These are phyloP conservation scores for Griposia aprilina DNA, from an alignment of 2,888 invertebrate genomes.

Conservation along the genomic window DNA sequence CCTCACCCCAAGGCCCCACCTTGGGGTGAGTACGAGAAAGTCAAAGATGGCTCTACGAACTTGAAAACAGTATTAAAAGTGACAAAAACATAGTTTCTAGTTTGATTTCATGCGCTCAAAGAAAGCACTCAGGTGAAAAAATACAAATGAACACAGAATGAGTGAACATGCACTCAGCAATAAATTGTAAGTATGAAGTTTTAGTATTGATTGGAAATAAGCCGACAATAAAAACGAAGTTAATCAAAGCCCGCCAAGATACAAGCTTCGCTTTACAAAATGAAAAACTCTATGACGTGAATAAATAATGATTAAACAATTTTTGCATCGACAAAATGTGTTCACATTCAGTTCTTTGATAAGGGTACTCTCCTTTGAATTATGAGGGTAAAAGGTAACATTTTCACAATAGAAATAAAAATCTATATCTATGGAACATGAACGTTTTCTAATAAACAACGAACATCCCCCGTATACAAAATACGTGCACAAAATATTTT, in stretches of 20 bases:
- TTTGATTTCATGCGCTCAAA: not conserved
- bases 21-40: not conserved
- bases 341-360: conserved; percentile 44
- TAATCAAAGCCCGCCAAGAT: conserved; percentile 42
- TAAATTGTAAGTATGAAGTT: not conserved
- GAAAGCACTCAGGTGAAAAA: not conserved
- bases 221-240: conserved; percentile 27
- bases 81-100: not conserved
- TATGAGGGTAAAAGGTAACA: conserved; percentile 58
- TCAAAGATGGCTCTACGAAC: not conserved
- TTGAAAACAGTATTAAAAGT: not conserved
- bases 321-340: conserved; percentile 49
- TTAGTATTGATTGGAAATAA: conserved; percentile 16
- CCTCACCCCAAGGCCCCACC: not conserved
- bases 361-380: conserved; percentile 47
- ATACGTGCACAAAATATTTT: conserved; percentile 69
- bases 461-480: conserved; percentile 51
- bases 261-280: conserved; percentile 32
- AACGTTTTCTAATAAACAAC: conserved; percentile 68
- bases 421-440: conserved; percentile 53
- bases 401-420: conserved; percentile 58
- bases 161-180: not conserved
- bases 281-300: conserved; percentile 36
- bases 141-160: not conserved
- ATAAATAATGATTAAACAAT: conserved; percentile 57